A percentile compares a stretch with the other conserved stretches of the same genome.
phyloP scores from a whole-genome alignment of 2,113 vertebrate species.

The Eulemur macaco region DNA sequence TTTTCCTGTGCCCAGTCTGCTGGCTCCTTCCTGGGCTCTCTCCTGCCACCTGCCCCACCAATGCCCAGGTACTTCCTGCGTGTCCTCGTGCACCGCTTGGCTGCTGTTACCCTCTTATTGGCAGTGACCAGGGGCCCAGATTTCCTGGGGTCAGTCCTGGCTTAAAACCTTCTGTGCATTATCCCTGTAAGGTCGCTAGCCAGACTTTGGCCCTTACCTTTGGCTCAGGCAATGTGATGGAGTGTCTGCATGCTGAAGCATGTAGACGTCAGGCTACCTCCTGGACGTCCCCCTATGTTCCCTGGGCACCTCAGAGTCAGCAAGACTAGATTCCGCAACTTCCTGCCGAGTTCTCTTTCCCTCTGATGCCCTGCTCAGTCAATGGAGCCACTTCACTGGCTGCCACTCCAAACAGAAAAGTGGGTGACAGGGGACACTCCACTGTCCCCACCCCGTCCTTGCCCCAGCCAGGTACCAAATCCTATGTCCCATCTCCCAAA shows the following conservation, averaged over 20 bases:
- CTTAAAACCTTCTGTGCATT: constrained; percentile 16
- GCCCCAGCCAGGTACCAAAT: not conserved
- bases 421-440: not conserved
- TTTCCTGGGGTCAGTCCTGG: constrained; percentile 37
- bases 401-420: not conserved
- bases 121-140: constrained; percentile 31
- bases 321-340: not conserved
- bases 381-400: not conserved
- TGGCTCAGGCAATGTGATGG: not conserved
- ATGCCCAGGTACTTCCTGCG: not conserved
- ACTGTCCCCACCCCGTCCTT: not conserved
- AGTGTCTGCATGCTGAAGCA: not conserved
- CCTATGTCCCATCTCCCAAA: not conserved
- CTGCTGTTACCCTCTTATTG: not conserved
- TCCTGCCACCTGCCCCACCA: not conserved
- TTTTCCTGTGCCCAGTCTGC: not conserved
- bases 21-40: not conserved
- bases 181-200: not conserved
- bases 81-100: not conserved
- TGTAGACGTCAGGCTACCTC: not conserved
- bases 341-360: not conserved
- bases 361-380: not conserved
- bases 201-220: not conserved
- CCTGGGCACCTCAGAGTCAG: not conserved
- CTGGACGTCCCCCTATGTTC: not conserved